Evolutionary conservation across 2,113 vertebrate species (phyloP), one percentile per base, ranked within the genome.

Genomic region (Physeter macrocephalus): DNA sequence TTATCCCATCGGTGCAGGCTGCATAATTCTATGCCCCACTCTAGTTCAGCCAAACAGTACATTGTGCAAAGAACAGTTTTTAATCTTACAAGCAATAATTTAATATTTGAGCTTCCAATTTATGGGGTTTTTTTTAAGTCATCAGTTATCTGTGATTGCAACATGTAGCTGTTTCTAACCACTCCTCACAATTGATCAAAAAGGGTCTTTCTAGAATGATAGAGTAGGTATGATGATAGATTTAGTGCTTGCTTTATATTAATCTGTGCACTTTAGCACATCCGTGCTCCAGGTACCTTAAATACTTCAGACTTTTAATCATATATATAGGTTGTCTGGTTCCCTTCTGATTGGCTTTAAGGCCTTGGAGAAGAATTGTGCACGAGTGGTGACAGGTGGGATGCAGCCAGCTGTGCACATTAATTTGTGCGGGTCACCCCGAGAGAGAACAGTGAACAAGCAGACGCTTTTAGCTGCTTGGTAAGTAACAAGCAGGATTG

Each of bases 161-260:
- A 8, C 1, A 2, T 31, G 59, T 39, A 86, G 71, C 7, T 15
- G 12, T 92, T 78, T 97, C 46, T 90, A 81, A 74, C 9, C 6
- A 74, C 4, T 77, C 80, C 86, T 95, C 9, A 21, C 36, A 93
- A 43, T 94, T 84, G 75, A 67, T 80, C 74, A 25, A 3, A 85
- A 95, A 88, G 71, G 27, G 11, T 69, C 14, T 18, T 71, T 96
- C 41, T 62, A 74, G 90, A 93, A 92, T 96, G 84, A 61, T 11
- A 61, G 66, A 87, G 72, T 49, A 69, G 43, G n/a, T 78, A 62
- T 34, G 39, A 46, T 49, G 78, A 78, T 74, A 94, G 69, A 97
- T 92, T 89, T 89, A 95, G 11, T 54, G 21, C 14, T 90, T 87
- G 41, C 62, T 94, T 92, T 87, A 57, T 69, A 78, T 93, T 97